Base-by-base conservation (phyloP, 2,888 invertebrate species). In the Scaptomyza reducta region DNA sequence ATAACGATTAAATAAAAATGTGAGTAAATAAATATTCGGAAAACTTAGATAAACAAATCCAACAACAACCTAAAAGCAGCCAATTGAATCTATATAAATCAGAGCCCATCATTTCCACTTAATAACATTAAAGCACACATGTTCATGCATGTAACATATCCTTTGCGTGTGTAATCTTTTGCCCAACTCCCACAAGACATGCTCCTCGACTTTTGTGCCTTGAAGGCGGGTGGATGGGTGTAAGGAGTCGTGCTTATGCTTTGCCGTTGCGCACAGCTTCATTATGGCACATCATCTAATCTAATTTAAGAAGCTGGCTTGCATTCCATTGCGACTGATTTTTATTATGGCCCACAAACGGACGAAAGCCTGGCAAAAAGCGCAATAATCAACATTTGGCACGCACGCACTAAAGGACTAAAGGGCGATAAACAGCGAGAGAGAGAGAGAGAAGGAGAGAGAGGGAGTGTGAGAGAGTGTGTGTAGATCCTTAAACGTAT, bases 241-340 rank as follows among this genome's bases (percentile, higher is more conserved):
- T 49, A 49, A 35, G 49, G n/a, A 49, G 35, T 16, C 7, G 35
- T 56, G 56, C 49, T 56, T 49, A 38, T 38, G 50, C 49, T 56
- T 10, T n/a, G 46, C 49, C 40, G n/a, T 16, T 10, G 3, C 38
- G 50, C 66, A 76, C 74, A 87, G 79, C 79, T 82, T 87, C 84
- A 87, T 84, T 82, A 79, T 81, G 74, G 74, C 87, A 87, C 84
- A 87, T 87, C 79, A 82, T 85, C 70, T 85, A 72, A 87, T 85
- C 82, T 80, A 78, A 87, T 87, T 87, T 71, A 65, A 64, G 65
- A 55, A 51, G 59, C 79, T 70, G 66, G 9, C 0, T 71, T 64
- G 69, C 71, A 50, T 68, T 68, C 66, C 76, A 70, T 71, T 78
- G 55, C 68, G 72, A 78, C 79, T 81, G 85, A 80, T 80, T 88